A percentile compares a stretch with the other conserved stretches of the same genome.
Conservation (phyloP, 2,888 invertebrate species). For the Gymnocheta viridis region DNA sequence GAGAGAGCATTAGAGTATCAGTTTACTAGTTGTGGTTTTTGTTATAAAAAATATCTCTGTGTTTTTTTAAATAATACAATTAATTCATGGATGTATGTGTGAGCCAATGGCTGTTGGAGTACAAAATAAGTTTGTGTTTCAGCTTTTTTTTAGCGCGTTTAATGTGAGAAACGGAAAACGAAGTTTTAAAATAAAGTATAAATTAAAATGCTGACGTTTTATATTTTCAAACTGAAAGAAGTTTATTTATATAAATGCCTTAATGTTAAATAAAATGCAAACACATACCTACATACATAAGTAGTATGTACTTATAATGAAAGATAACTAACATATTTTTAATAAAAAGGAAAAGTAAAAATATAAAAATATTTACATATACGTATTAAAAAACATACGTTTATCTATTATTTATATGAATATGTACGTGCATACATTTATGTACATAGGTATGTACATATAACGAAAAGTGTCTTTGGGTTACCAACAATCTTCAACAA, state of each 20-base stretch:
- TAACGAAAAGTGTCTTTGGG: neutral
- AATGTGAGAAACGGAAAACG: slow-evolving; percentile 51
- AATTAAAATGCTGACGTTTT: slow-evolving; percentile 64
- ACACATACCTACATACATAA: no score
- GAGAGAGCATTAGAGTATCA: slow-evolving; percentile 21
- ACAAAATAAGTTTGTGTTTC: slow-evolving; percentile 41
- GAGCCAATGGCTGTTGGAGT: neutral
- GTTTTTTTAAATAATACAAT: slow-evolving; percentile 27
- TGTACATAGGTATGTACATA: neutral
- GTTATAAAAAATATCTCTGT: slow-evolving; percentile 18
- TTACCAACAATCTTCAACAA: neutral
- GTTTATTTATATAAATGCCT: slow-evolving; percentile 1
- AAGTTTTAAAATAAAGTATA: slow-evolving; percentile 44
- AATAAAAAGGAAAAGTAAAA: neutral
- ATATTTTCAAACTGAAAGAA: slow-evolving; percentile 26
- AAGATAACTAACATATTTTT: slow-evolving; percentile 1
- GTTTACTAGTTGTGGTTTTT: neutral
- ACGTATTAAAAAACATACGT: neutral
- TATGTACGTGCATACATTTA: neutral
- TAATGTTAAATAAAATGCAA: neutral
- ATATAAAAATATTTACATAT: neutral
- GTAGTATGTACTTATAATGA: neutral
- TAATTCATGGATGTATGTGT: slow-evolving; percentile 22
- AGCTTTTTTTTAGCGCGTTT: slow-evolving; percentile 56
- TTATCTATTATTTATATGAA: neutral